Evolutionary conservation across 2,888 invertebrate species (phyloP), one percentile per base, ranked within the genome.

Genomic region (Philopedon plagiatum): DNA sequence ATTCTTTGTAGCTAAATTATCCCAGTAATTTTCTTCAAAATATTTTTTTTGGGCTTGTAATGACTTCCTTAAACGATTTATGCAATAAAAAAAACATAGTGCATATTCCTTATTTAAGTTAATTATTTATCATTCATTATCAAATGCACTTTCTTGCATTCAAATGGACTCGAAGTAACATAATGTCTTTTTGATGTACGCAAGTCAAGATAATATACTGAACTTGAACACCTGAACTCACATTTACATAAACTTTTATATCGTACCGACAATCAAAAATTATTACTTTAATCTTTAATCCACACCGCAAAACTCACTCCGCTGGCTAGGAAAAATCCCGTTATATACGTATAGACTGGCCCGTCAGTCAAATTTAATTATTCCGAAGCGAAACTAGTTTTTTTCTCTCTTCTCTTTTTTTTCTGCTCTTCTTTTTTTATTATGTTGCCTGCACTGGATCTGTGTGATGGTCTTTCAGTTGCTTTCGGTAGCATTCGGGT

Each of bases 351-450:
- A 70, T 73, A 70, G 69, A 69, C 69, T n/a, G 57, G 69, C 37
- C 71, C 70, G 74, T 71, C 74, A 74, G 71, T 74, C 74, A 71
- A 74, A 70, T 74, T 74, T 74, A 74, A 74, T 74, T 74, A 74
- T 74, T 74, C 66, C 63, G 67, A 66, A 71, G 67, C 74, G 63
- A 74, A 71, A 74, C 74, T 74, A 71, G 74, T 71, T 74, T 70
- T 69, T 73, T 66, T 51, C 11, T 56, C 39, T 56, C 26, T 15
- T n/a, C 29, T 46, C 41, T 60, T 51, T 56, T 63, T 58, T 39
- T 57, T 19, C 7, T 5, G 15, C 29, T 65, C 60, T 68, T 64
- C 49, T 68, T 62, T 73, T 64, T 46, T 51, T 67, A 67, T 71
- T 58, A 67, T 70, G 74, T 67, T 74, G 71, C 67, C 41, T 71